Conservation (phyloP, 2,113 vertebrate species). For the Ictalurus furcatus region DNA sequence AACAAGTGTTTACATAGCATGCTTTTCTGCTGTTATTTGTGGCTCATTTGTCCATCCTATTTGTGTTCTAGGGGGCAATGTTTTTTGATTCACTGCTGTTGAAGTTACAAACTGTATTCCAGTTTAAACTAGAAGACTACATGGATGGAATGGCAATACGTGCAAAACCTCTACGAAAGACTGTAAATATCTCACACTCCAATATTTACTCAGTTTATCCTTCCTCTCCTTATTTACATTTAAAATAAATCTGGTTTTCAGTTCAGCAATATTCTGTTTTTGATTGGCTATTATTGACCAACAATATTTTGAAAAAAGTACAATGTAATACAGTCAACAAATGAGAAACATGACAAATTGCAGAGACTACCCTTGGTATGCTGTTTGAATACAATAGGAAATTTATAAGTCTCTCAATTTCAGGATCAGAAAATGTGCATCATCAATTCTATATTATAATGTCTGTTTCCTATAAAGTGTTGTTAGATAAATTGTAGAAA, state of each 20-base stretch:
- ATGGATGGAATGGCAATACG: constrained; percentile 97
- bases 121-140: constrained; percentile 93
- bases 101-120: constrained; percentile 91
- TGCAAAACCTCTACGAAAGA: constrained; percentile 89
- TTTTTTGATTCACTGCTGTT: constrained; percentile 93
- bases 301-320: background rate
- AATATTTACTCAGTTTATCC: background rate
- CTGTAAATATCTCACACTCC: constrained; percentile 65
- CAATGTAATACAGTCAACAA: background rate
- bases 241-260: background rate
- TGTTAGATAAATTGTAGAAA: background rate
- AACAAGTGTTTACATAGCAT: background rate
- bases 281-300: background rate
- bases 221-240: background rate
- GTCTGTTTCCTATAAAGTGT: background rate
- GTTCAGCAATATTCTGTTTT: background rate
- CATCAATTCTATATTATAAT: background rate
- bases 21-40: background rate
- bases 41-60: background rate
- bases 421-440: background rate
- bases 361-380: background rate
- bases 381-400: background rate
- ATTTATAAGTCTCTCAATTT: background rate
- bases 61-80: constrained; percentile 79
- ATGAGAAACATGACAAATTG: background rate